Conservation (phyloP, 1,140 invertebrate genomes). For the Neodiprion fabricii region DNA sequence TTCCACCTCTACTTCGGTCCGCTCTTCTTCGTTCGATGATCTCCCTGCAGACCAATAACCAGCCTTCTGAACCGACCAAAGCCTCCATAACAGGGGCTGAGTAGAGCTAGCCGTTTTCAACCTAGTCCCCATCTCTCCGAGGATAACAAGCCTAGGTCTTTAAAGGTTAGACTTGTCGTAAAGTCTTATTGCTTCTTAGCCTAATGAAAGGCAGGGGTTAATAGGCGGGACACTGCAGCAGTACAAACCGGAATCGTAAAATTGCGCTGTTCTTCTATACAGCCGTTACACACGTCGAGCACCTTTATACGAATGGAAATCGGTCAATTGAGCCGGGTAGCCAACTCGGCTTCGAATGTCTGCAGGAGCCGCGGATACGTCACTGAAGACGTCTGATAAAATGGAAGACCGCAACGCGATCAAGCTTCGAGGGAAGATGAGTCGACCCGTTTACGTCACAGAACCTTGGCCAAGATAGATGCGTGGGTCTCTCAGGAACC, state of each 20-base stretch:
- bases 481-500: neutral
- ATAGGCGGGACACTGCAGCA: neutral
- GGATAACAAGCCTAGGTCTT: neutral
- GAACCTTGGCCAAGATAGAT: neutral
- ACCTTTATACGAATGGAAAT: neutral
- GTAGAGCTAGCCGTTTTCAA: neutral
- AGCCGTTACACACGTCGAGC: neutral
- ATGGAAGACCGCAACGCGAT: neutral
- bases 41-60: neutral
- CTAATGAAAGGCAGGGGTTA: neutral
- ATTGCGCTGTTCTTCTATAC: neutral
- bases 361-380: neutral
- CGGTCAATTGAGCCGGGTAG: neutral
- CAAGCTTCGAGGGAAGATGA: neutral
- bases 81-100: neutral
- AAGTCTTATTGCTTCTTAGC: conserved; percentile 1
- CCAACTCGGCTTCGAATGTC: neutral
- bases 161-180: neutral
- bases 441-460: neutral
- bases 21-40: neutral
- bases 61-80: neutral
- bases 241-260: neutral
- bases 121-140: neutral
- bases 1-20: conserved; percentile 7
- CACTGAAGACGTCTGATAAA: neutral